Evolutionary conservation across 2,797 vertebrate genomes (phyloP), one percentile per base, ranked within the genome.

Genomic region (Brachymystax lenok): DNA sequence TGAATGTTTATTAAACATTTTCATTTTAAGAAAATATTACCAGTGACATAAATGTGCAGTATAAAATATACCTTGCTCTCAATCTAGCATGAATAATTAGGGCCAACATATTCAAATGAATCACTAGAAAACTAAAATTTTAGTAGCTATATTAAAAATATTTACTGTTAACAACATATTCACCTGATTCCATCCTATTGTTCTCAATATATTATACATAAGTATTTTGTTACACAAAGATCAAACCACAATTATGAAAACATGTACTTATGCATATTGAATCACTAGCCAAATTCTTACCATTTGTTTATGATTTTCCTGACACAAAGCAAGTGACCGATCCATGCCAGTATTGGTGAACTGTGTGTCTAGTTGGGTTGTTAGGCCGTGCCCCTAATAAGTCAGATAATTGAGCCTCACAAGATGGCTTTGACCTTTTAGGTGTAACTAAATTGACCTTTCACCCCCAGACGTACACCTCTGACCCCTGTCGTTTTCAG

Each of bases 371-470:
- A 14, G 54, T 67, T 35, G 75, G 63, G 33, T 82, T 89, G 88
- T 89, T 77, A 87, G 87, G 88, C 87, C 86, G 35, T 88, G 84
- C 80, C 90, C 86, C 84, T 87, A 86, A 86, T 89, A 88, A 82
- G 85, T 89, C 90, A 81, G 69, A 73, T 86, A 81, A 92, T 88
- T 84, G 91, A 90, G 81, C 80, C 80, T 88, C 85, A 82, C 88
- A 92, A 94, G 89, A 93, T 93, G 85, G 86, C 86, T 86, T 83
- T 93, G 92, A 94, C 93, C 93, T 95, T 28, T 94, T 94, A 1
- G 54, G 77, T 93, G 92, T 93, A 92, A 92, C 84, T 78, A 83
- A 83, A 87, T 63, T 88, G 91, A 82, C 90, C 91, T 92, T 93
- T 95, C 89, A 92, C 91, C 91, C 78, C 67, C 74, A 79, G 78